Conservation (phyloP, 2,113 vertebrate species). For the Rana temporaria region DNA sequence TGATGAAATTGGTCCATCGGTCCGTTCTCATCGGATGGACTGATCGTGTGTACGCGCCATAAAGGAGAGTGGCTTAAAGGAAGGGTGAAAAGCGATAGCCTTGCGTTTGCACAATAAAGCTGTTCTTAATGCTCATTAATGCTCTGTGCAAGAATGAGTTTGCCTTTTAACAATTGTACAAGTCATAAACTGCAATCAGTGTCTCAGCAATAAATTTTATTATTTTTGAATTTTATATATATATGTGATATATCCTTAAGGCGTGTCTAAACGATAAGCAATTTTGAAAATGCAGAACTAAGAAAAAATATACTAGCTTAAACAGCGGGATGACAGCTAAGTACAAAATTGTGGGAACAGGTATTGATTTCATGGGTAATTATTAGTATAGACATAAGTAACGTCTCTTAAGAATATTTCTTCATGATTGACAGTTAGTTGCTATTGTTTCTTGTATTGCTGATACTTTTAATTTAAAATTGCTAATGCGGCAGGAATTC, state of each 20-base stretch:
- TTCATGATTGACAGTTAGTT: neutral
- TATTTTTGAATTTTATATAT: neutral
- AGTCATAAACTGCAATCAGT: neutral
- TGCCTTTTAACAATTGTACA: no score
- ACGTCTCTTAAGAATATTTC: neutral
- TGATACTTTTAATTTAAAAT: conserved; percentile 1
- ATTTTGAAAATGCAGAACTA: neutral
- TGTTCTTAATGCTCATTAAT: no score
- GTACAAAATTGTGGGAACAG: neutral
- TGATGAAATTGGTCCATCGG: no score
- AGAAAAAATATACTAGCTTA: neutral
- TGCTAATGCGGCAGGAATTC: conserved; percentile 19
- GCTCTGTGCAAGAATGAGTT: no score
- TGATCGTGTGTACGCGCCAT: no score
- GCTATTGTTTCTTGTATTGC: neutral
- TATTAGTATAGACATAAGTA: no score
- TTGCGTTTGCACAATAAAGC: no score
- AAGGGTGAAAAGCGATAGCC: no score
- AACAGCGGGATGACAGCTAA: neutral
- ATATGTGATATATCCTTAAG: conserved; percentile 14
- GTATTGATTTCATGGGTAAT: neutral
- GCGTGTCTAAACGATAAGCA: neutral
- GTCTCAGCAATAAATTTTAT: neutral
- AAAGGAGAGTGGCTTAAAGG: no score
- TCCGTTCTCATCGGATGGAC: no score